Evolutionary conservation across 2,888 invertebrate genomes (phyloP).

Genomic region (Meta bourneti): DNA sequence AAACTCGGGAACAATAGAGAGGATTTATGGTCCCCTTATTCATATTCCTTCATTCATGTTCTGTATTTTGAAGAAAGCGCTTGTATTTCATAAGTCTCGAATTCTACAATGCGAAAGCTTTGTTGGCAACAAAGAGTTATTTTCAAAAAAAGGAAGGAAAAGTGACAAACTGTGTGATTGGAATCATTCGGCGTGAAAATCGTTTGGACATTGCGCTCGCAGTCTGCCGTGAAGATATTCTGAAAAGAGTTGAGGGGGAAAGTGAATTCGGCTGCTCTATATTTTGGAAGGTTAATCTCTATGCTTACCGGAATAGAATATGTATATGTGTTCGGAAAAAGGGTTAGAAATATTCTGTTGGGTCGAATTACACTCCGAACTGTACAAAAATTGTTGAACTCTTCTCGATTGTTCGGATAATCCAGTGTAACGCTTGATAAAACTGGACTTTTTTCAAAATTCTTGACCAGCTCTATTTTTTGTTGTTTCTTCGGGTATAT

Average conservation of each 20-base stretch:
- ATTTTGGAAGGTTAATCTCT: slow-evolving; percentile 21
- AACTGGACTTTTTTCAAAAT: too few species aligned
- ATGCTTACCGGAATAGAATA: not conserved
- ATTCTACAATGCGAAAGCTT: slow-evolving; percentile 19
- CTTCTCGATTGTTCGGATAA: too few species aligned
- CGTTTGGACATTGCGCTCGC: slow-evolving; percentile 31
- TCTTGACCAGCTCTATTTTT: too few species aligned
- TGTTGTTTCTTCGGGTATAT: too few species aligned
- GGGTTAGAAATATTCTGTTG: not conserved
- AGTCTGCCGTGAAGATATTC: slow-evolving; percentile 16
- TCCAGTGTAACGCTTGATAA: too few species aligned
- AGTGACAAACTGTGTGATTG: slow-evolving; percentile 51
- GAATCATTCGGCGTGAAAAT: slow-evolving; percentile 46
- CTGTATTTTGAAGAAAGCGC: not conserved
- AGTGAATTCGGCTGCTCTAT: not conserved
- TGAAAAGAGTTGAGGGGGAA: not conserved
- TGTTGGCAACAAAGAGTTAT: slow-evolving; percentile 9
- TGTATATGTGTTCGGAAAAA: not conserved
- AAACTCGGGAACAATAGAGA: slow-evolving; percentile 4
- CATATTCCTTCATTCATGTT: slow-evolving; percentile 10
- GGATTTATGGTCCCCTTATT: slow-evolving; percentile 54
- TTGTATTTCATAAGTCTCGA: slow-evolving; percentile 41
- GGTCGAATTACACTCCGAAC: not conserved
- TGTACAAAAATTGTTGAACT: too few species aligned
- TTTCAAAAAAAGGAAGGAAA: slow-evolving; percentile 28